phyloP scores from a whole-genome alignment of 2,797 vertebrate species.

The Danio tinwini region DNA sequence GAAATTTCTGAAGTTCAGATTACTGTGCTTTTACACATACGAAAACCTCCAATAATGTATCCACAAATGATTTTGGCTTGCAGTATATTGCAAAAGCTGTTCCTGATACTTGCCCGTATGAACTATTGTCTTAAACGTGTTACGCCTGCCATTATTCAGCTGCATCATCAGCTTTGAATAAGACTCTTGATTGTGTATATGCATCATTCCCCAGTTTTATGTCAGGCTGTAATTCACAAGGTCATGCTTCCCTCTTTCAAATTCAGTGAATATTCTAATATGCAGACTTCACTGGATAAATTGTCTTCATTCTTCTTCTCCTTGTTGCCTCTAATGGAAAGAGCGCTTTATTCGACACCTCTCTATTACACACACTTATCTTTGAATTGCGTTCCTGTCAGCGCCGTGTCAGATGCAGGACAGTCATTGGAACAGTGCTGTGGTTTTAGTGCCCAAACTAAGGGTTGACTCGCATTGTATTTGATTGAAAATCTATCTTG shows the following conservation, averaged over 20 bases:
- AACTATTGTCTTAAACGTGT: conserved; percentile 18
- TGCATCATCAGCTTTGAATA: conserved; percentile 11
- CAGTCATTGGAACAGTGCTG: conserved; percentile 29
- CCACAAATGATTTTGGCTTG: not conserved
- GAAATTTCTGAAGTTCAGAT: not conserved
- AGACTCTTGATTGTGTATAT: conserved; percentile 11
- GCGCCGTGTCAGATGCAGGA: conserved; percentile 23
- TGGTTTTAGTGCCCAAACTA: conserved; percentile 32
- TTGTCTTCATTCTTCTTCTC: conserved; percentile 37
- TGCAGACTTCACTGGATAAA: conserved; percentile 34
- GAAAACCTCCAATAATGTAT: not conserved
- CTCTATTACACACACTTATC: conserved; percentile 51
- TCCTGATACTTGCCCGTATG: not conserved
- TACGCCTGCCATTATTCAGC: not conserved
- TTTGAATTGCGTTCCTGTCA: conserved; percentile 44
- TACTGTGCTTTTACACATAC: not conserved
- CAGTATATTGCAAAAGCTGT: conserved; percentile 1
- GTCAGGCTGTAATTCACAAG: conserved; percentile 29
- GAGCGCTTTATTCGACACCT: conserved; percentile 15
- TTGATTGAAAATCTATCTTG: conserved; percentile 53
- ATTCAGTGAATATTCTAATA: conserved; percentile 46
- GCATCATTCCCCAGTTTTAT: conserved; percentile 18
- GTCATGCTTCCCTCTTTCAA: conserved; percentile 33
- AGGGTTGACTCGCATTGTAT: conserved; percentile 17
- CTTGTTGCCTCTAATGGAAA: conserved; percentile 32